Evolutionary conservation across 1,140 invertebrate species (phyloP).

Genomic region (Tetragnatha versicolor): DNA sequence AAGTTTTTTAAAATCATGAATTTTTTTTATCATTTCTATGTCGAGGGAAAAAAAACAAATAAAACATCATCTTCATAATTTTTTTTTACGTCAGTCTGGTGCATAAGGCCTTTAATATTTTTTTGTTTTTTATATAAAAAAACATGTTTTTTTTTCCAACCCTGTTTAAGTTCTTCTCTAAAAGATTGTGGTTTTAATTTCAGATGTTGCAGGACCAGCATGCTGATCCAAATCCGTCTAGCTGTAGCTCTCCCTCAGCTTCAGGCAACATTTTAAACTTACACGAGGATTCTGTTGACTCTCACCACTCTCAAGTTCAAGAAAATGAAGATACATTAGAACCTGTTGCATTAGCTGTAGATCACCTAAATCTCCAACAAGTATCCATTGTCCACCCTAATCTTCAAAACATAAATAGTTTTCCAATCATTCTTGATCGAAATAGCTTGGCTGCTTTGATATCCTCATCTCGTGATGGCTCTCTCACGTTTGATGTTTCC

Average conservation of each 20-base stretch:
- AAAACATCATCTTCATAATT: too few relatives aligned
- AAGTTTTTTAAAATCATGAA: too few relatives aligned
- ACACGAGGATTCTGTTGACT: slow-evolving; percentile 50
- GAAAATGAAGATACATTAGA: slow-evolving; percentile 30
- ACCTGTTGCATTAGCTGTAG: slow-evolving; percentile 34
- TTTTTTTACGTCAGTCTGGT: neutral
- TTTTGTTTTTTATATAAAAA: neutral
- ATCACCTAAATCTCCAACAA: slow-evolving; percentile 44
- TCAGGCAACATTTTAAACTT: slow-evolving; percentile 27
- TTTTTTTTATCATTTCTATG: too few relatives aligned
- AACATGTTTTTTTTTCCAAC: neutral
- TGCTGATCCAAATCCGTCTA: slow-evolving; percentile 3
- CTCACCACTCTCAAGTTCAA: slow-evolving; percentile 28
- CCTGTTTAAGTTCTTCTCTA: neutral
- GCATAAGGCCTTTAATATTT: neutral
- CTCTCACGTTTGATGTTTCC: slow-evolving; percentile 33
- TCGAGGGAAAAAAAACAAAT: too few relatives aligned
- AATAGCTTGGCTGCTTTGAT: slow-evolving; percentile 43
- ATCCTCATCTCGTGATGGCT: slow-evolving; percentile 24
- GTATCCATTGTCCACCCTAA: slow-evolving; percentile 37
- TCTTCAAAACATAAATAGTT: neutral
- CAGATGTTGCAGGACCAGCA: slow-evolving; percentile 30
- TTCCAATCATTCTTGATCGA: slow-evolving; percentile 47
- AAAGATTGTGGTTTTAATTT: neutral
- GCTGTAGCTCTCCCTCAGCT: neutral